Evolutionary conservation across 1,140 invertebrate genomes (phyloP), one percentile per base, ranked within the genome.

Genomic region (Hycleus phaleratus): DNA sequence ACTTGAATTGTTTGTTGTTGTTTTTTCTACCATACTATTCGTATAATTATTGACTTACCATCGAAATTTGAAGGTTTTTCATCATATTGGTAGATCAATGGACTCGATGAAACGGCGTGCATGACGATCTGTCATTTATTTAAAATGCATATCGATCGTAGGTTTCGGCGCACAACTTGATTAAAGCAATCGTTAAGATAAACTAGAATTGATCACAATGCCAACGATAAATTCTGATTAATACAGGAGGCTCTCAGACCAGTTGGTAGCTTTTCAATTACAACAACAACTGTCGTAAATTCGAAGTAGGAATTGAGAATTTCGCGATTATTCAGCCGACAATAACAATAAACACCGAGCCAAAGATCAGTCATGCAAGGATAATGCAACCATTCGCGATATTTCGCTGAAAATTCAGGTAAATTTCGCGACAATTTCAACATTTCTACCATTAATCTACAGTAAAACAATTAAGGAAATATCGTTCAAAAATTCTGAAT

Each of bases 1-100:
- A 68, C 58, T 55, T 68, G 67, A 68, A 64, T 65, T 68, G 67
- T 66, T 45, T 18, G 24, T 42, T 53, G 51, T 44, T 53, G 44
- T 46, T 46, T 46, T 46, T 53, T 42, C 51, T n/a, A 43, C 50
- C 43, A 44, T 43, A 43, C 43, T 26, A 11, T 26, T 26, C 42
- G 32, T 53, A 11, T 43, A 49, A 39, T 47, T 11, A 26, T 38
- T 38, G 24, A 38, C 7, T 7, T 18, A 18, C n/a, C 10, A 11
- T 42, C 12, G 38, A 11, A 51, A 51, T 51, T 51, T 39, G 38
- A 51, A 51, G 39, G 49, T 25, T 11, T 38, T 38, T 3, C n/a
- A 43, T 44, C 44, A 42, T 42, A 53, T 46, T 32, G 26, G 44
- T 46, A 25, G 46, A 40, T 42, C 52, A 32, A 32, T 32, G 32